These are phyloP conservation scores for Botia kubotai DNA, from an alignment of 2,797 vertebrate genomes.

Conservation along the genomic window DNA sequence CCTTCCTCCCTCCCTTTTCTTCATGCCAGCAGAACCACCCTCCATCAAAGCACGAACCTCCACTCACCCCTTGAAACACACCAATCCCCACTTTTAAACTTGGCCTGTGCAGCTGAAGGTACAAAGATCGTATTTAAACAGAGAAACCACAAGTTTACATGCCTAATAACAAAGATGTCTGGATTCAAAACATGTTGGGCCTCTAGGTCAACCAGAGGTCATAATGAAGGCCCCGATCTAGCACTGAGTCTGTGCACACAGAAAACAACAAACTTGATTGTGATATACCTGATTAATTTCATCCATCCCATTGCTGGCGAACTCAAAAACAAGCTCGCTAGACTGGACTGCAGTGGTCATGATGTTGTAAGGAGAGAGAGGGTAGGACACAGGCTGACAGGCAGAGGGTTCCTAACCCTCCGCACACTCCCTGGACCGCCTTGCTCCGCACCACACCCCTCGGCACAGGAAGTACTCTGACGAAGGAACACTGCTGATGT, in stretches of 20 bases:
- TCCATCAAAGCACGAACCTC: conserved; percentile 58
- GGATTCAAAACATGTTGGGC: not conserved
- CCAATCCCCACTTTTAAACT: conserved; percentile 4
- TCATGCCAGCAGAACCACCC: conserved; percentile 54
- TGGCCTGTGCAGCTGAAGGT: not conserved
- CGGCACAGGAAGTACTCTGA: conserved; percentile 40
- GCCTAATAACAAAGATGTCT: not conserved
- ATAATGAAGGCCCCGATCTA: not conserved
- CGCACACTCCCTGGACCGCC: conserved; percentile 47
- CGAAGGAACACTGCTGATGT: conserved; percentile 3
- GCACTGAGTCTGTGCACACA: not conserved
- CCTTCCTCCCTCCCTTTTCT: conserved; percentile 53
- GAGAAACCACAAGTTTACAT: conserved; percentile 14
- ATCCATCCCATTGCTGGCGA: conserved; percentile 90
- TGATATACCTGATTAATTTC: conserved; percentile 86
- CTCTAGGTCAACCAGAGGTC: not conserved
- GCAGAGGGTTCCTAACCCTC: conserved; percentile 57
- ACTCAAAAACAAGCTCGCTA: conserved; percentile 87
- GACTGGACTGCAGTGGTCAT: conserved; percentile 87
- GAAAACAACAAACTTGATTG: conserved; percentile 3
- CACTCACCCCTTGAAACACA: not conserved
- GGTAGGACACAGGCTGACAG: conserved; percentile 55
- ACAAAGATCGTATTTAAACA: conserved; percentile 15
- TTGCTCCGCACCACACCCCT: conserved; percentile 40
- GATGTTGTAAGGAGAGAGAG: conserved; percentile 65